Evolutionary conservation across 1,140 invertebrate species (phyloP), one percentile per base, ranked within the genome.

Genomic region (Homalodisca vitripennis): DNA sequence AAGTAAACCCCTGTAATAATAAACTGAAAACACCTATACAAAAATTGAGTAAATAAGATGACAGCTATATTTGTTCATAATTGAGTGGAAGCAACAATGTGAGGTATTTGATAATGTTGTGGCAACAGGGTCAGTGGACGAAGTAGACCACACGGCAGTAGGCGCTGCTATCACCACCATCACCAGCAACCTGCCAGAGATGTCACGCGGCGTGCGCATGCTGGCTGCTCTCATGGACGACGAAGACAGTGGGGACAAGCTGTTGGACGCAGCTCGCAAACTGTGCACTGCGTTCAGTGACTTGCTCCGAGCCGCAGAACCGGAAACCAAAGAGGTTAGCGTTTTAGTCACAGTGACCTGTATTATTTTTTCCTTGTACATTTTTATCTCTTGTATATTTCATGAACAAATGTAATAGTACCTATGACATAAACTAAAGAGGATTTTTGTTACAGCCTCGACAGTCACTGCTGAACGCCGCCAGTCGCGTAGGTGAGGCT

Each of bases 111-210:
- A n/a, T n/a, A n/a, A n/a, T n/a, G n/a, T n/a, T n/a, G n/a, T n/a
- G n/a, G n/a, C n/a, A 10, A 72, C 77, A 78, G 84, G 89, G 12
- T 84, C 89, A 0, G 85, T 85, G 0, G 92, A 94, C 73, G 89
- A 93, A 72, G 89, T 93, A 2, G 97, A 99, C 80, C 93, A 95
- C 77, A 93, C 92, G n/a, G 93, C 95, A 13, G 94, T 99, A 1
- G 96, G 96, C 0, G 93, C 95, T 0, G 97, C 98, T 6, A 97
- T 99, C 68, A 94, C 94, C 10, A 98, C 97, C 29, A 99, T 99
- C 74, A 94, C 96, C 10, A 94, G 89, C 66, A 98, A 98, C 75
- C 83, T 99, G 69, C 95, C 97, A 0, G 95, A 98, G 81, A 95
- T 99, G 84, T 94, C 95, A 0, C 93, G 94, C 76, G 95, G 91